Base-by-base conservation (phyloP, 2,113 vertebrate genomes). In the Litocranius walleri region DNA sequence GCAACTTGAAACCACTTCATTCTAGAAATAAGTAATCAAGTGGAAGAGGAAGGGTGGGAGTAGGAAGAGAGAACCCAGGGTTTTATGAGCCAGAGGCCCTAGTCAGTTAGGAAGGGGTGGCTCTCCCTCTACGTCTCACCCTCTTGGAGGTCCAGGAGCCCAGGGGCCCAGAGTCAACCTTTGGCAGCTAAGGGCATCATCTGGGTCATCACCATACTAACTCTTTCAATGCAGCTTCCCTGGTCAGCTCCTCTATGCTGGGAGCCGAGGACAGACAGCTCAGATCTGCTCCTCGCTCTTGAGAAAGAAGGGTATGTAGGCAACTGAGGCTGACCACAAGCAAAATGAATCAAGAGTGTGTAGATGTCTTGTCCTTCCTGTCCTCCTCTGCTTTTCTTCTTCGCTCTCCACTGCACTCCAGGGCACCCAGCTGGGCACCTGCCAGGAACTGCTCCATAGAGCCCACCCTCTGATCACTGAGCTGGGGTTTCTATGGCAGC, bases 1-100 rank as follows among this genome's bases (percentile, higher is more conserved):
- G 91, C 88, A 92, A 78, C 10, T 81, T 89, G 77, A 88, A 97
- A 91, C 85, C 67, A 93, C 94, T 97, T 95, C 67, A 91, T 94
- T 94, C 92, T 50, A 61, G 93, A 95, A 56, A 61, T 80, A 95
- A 92, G 85, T 78, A 71, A 92, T 88, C 82, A 74, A 95, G 56
- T 8, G 77, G 81, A 62, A 93, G 61, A 56, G 40, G 45, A 71
- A 12, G 5, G 3, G 83, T 2, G 30, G 36, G 48, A 9, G n/a
- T 1, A 17, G 10, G 15, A 13, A 15, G 56, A 11, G 43, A 67
- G 59, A 74, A 83, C 33, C 74, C 30, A 1, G 14, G 14, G 56
- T 10, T 94, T 96, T 43, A 54, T 17, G 30, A 95, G 81, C 52
- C 52, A 40, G 90, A 84, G 40, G 48, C 27, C 62, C 40, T 6